phyloP scores from a whole-genome alignment of 1,140 invertebrate species.

The Lucilia cuprina region DNA sequence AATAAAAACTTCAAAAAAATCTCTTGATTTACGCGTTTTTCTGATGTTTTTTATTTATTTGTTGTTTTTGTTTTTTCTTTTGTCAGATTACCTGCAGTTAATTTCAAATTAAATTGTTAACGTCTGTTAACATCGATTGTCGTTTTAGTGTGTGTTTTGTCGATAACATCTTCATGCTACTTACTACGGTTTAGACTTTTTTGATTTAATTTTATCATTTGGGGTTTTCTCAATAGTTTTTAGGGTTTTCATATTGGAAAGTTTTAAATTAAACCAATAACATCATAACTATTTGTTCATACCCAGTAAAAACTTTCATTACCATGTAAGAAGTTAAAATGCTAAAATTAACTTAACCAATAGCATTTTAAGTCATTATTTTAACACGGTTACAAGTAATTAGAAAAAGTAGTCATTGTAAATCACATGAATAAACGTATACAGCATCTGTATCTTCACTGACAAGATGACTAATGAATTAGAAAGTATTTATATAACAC shows the following conservation, averaged over 20 bases:
- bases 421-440: no score
- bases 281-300: no score
- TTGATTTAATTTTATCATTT: conserved; percentile 24
- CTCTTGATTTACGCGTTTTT: conserved; percentile 30
- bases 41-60: not conserved
- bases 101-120: conserved; percentile 35
- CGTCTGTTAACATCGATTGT: conserved; percentile 12
- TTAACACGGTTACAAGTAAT: no score
- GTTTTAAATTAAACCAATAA: no score
- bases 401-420: no score
- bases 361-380: no score
- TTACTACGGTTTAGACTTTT: conserved; percentile 43
- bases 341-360: no score
- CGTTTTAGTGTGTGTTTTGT: conserved; percentile 28
- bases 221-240: not conserved
- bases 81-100: conserved; percentile 26
- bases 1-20: not conserved
- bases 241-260: not conserved
- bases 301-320: no score
- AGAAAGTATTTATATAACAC: no score
- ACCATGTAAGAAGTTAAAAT: no score
- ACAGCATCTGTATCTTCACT: no score
- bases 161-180: conserved; percentile 36
- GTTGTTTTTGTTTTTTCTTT: not conserved
- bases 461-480: no score